These are phyloP conservation scores for Agrenia bidenticulata DNA, from an alignment of 2,888 invertebrate genomes.

Conservation along the genomic window DNA sequence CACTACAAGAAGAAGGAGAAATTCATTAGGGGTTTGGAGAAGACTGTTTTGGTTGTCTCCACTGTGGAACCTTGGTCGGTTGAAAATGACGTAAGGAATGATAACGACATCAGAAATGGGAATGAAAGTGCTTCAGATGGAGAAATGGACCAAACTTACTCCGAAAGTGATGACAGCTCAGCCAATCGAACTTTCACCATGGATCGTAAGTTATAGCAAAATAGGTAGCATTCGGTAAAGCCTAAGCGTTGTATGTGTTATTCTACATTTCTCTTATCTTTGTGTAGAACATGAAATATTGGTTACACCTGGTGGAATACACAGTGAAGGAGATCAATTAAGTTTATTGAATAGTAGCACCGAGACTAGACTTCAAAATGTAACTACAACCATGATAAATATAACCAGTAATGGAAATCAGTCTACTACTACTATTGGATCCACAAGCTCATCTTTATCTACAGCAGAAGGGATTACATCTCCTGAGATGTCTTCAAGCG, in stretches of 20 bases:
- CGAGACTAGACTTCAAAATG: neutral
- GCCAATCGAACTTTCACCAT: constrained; percentile 26
- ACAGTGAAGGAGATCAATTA: neutral
- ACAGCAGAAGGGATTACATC: neutral
- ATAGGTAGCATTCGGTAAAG: too few species aligned
- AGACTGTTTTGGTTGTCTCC: constrained; percentile 82
- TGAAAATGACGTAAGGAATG: constrained; percentile 23
- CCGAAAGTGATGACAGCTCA: constrained; percentile 21
- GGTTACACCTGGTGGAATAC: neutral
- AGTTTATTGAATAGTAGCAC: neutral
- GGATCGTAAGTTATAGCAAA: constrained; percentile 25
- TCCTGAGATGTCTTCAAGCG: neutral
- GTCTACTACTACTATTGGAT: neutral
- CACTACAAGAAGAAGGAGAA: constrained; percentile 96
- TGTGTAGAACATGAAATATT: neutral
- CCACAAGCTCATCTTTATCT: neutral
- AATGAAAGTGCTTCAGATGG: constrained; percentile 28
- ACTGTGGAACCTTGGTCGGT: constrained; percentile 58
- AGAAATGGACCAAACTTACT: constrained; percentile 27
- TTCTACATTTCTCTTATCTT: too few species aligned
- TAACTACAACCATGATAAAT: constrained; percentile 1
- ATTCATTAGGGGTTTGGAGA: constrained; percentile 94
- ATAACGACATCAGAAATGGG: constrained; percentile 39
- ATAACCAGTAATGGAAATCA: constrained; percentile 6
- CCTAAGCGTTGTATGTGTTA: too few species aligned